These are phyloP conservation scores for Hoplostethus atlanticus DNA, from an alignment of 2,797 vertebrate genomes.

Conservation along the genomic window DNA sequence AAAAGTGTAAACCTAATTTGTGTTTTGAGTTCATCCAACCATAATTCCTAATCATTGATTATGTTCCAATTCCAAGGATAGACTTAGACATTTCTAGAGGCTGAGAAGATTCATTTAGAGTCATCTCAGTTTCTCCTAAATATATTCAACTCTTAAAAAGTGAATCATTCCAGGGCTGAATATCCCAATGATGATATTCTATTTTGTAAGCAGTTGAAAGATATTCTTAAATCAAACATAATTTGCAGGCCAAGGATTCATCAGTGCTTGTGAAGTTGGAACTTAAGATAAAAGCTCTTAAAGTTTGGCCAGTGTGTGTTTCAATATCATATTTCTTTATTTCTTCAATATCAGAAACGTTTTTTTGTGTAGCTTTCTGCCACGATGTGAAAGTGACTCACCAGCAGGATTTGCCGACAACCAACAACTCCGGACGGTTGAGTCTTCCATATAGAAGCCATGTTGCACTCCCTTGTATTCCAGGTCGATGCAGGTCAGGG, in stretches of 20 bases:
- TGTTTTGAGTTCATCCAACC: neutral
- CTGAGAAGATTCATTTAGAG: neutral
- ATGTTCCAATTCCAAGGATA: neutral
- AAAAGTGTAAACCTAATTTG: neutral
- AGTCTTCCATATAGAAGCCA: slow-evolving; percentile 26
- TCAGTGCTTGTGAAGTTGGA: slow-evolving; percentile 10
- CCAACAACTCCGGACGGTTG: slow-evolving; percentile 19
- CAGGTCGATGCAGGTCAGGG: slow-evolving; percentile 34
- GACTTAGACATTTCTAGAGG: too few relatives aligned
- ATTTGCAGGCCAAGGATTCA: slow-evolving; percentile 44
- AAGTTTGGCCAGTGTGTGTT: slow-evolving; percentile 31
- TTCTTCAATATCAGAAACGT: neutral
- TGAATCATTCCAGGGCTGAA: neutral
- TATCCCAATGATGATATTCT: neutral
- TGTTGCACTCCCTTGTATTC: slow-evolving; percentile 15
- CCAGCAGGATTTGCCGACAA: slow-evolving; percentile 38
- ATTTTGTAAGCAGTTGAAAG: slow-evolving; percentile 18
- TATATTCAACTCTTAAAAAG: neutral
- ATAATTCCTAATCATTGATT: neutral
- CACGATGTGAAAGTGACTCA: slow-evolving; percentile 8
- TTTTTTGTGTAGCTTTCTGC: slow-evolving; percentile 22
- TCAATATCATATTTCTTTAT: slow-evolving; percentile 25
- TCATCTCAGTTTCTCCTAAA: neutral
- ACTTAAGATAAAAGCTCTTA: neutral
- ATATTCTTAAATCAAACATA: slow-evolving; percentile 32